phyloP scores from a whole-genome alignment of 2,888 invertebrate species.

The Oxytorus armatus region DNA sequence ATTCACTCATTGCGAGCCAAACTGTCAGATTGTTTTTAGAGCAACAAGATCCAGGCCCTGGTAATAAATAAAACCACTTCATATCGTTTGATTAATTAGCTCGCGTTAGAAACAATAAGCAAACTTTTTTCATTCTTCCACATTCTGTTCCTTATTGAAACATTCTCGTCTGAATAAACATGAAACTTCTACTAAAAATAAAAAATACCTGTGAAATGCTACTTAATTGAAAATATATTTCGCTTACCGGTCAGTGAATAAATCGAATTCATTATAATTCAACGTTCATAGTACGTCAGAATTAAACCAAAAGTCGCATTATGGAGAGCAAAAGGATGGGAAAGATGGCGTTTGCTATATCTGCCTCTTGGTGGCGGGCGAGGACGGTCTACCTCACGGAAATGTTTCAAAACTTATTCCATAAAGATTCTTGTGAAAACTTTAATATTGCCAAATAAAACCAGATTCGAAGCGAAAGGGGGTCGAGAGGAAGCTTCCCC shows the following conservation, averaged over 20 bases:
- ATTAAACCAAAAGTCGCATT: background rate
- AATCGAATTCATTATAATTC: background rate
- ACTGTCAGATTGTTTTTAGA: too few relatives aligned
- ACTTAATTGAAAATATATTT: background rate
- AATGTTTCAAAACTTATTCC: conserved; percentile 78
- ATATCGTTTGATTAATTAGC: too few relatives aligned
- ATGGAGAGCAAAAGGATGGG: background rate
- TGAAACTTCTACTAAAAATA: too few relatives aligned
- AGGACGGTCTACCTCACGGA: conserved; percentile 58
- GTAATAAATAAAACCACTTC: too few relatives aligned
- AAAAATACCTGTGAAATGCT: background rate
- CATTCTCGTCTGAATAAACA: too few relatives aligned
- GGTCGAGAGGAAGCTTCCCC: conserved; percentile 54
- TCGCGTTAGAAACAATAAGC: too few relatives aligned
- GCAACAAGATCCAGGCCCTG: too few relatives aligned
- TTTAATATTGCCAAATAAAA: conserved; percentile 80
- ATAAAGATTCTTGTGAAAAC: conserved; percentile 79
- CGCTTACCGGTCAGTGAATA: background rate
- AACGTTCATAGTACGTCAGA: background rate
- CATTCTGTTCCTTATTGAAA: too few relatives aligned
- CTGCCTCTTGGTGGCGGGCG: background rate
- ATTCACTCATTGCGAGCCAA: too few relatives aligned
- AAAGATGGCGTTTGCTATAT: background rate
- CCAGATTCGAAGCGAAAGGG: conserved; percentile 70
- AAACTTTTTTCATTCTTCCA: too few relatives aligned